Conservation (phyloP, 23 tunicate genomes). For the Halocynthia aurantium region DNA sequence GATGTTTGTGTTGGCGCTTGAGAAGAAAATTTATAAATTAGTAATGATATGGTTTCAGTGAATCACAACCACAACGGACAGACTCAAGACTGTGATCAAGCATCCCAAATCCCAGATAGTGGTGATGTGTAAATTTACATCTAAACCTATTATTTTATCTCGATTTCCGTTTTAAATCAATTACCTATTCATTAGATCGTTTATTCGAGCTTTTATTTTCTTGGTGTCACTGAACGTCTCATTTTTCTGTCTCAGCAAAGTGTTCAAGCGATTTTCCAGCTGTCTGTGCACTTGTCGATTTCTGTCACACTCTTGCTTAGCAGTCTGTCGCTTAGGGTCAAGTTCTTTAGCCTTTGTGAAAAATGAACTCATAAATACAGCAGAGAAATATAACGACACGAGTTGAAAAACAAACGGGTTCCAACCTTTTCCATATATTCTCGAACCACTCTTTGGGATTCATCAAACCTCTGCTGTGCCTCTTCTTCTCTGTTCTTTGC, state of each 20-base stretch:
- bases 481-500: conserved; percentile 31
- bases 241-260: conserved; percentile 21
- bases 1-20: conserved; percentile 34
- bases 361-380: no score
- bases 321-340: conserved; percentile 41
- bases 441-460: conserved; percentile 46
- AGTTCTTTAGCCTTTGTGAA: conserved; percentile 23
- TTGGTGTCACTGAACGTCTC: conserved; percentile 40
- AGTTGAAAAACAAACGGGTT: no score
- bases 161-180: no score
- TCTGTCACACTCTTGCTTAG: conserved; percentile 22
- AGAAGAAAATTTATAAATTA: no score
- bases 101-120: no score
- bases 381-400: no score
- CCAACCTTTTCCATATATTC: conserved; percentile 36
- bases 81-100: no score
- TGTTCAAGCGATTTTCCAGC: conserved; percentile 5
- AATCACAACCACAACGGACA: no score
- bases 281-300: conserved; percentile 13
- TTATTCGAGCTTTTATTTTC: conserved; percentile 48
- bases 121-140: no score
- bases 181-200: conserved; percentile 34
- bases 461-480: conserved; percentile 48
- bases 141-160: no score
- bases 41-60: no score